Evolutionary conservation across 37 sponge, comb jelly and placozoan species (phyloP).

Genomic region (Hormiphora californensis): DNA sequence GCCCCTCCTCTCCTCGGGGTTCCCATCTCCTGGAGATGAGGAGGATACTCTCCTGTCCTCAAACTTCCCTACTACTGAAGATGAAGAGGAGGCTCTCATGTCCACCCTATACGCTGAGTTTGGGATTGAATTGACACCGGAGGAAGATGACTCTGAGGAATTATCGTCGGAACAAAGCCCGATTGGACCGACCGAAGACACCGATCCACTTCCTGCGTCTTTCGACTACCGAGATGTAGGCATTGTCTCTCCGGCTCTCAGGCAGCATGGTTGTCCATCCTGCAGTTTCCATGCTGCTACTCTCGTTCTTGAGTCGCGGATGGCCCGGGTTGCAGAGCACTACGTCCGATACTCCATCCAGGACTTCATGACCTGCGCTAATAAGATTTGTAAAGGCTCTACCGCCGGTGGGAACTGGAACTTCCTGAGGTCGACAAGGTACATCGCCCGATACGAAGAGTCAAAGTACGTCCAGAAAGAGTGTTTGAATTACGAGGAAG

Average conservation of each 20-base stretch:
- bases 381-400: background rate
- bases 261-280: slow-evolving; percentile 14
- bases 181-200: too few relatives aligned
- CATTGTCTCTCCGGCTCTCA: background rate
- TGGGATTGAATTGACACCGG: too few relatives aligned
- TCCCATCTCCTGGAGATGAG: too few relatives aligned
- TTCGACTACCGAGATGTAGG: background rate
- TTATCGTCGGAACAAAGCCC: too few relatives aligned
- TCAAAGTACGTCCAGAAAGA: background rate
- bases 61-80: too few relatives aligned
- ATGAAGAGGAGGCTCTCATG: too few relatives aligned
- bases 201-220: too few relatives aligned
- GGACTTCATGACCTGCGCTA: slow-evolving; percentile 41
- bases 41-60: too few relatives aligned
- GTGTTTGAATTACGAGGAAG: background rate
- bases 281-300: slow-evolving; percentile 3
- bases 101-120: too few relatives aligned
- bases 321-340: slow-evolving; percentile 13
- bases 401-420: too few relatives aligned
- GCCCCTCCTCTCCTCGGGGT: too few relatives aligned
- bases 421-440: background rate
- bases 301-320: slow-evolving; percentile 3
- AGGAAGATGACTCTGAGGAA: too few relatives aligned
- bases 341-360: slow-evolving; percentile 37
- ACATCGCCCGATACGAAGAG: background rate